Conservation (phyloP, 2,113 vertebrate genomes). For the Caloenas nicobarica region DNA sequence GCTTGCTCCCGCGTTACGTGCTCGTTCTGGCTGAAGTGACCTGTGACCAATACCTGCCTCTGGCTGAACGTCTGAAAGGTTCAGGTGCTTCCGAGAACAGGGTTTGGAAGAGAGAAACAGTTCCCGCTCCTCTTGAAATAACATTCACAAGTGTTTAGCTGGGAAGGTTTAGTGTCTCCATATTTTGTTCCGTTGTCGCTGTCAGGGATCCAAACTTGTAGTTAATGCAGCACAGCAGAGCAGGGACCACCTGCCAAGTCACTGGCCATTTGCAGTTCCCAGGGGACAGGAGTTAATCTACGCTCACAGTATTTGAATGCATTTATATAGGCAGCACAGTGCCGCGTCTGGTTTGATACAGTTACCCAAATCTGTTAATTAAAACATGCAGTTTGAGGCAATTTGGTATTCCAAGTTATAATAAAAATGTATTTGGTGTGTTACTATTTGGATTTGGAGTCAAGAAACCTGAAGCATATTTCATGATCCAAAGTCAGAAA, state of each 20-base stretch:
- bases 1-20: fast-evolving
- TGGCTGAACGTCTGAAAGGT: not conserved
- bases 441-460: not conserved
- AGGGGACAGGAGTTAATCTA: not conserved
- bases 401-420: not conserved
- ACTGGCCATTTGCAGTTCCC: not conserved
- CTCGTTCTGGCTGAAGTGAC: not conserved
- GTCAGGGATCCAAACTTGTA: not conserved
- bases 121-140: not conserved
- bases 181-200: not conserved
- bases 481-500: not conserved
- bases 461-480: not conserved
- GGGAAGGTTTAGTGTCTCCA: not conserved
- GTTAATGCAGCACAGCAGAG: not conserved
- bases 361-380: not conserved
- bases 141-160: not conserved
- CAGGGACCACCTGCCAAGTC: not conserved
- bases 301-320: not conserved
- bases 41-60: not conserved
- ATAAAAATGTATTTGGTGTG: not conserved
- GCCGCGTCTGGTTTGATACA: not conserved
- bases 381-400: not conserved
- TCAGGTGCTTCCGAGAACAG: not conserved
- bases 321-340: not conserved
- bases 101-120: not conserved